Percentiles rank a stretch among this genome's conserved stretches.
phyloP scores from a whole-genome alignment of 2,888 invertebrate genomes.

The Ornithoptera priamus region DNA sequence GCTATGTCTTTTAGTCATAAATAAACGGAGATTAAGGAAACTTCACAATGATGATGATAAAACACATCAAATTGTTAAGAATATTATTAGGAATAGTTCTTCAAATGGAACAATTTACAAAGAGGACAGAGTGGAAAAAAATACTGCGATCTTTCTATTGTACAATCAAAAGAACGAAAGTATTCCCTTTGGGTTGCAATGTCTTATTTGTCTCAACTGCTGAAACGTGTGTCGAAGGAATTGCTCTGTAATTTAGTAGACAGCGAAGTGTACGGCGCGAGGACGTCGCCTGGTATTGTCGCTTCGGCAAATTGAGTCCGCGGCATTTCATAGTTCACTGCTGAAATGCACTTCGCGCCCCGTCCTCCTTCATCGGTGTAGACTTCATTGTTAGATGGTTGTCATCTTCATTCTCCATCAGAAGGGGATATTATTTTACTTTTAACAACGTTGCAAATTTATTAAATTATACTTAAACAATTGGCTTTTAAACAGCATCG shows the following conservation, averaged over 20 bases:
- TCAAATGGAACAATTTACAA: background rate
- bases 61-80: too few species aligned
- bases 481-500: background rate
- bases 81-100: too few species aligned
- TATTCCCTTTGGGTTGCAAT: slow-evolving; percentile 33
- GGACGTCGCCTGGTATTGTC: slow-evolving; percentile 54
- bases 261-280: slow-evolving; percentile 52
- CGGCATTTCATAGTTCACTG: slow-evolving; percentile 69
- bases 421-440: background rate
- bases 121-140: background rate
- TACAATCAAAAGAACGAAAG: slow-evolving; percentile 2
- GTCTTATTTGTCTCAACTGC: slow-evolving; percentile 39
- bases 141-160: slow-evolving; percentile 1
- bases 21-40: too few species aligned
- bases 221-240: slow-evolving; percentile 44
- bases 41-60: too few species aligned
- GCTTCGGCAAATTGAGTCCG: slow-evolving; percentile 66
- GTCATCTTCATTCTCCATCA: slow-evolving; percentile 35
- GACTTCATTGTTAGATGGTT: slow-evolving; percentile 47
- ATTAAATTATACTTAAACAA: background rate
- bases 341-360: slow-evolving; percentile 56
- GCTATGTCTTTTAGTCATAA: too few species aligned
- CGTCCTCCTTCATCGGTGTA: slow-evolving; percentile 37
- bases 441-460: background rate
- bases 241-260: slow-evolving; percentile 59